These are phyloP conservation scores for Epizoanthus illoricatus DNA, from an alignment of 92 coral and sea anemone genomes.

Conservation along the genomic window DNA sequence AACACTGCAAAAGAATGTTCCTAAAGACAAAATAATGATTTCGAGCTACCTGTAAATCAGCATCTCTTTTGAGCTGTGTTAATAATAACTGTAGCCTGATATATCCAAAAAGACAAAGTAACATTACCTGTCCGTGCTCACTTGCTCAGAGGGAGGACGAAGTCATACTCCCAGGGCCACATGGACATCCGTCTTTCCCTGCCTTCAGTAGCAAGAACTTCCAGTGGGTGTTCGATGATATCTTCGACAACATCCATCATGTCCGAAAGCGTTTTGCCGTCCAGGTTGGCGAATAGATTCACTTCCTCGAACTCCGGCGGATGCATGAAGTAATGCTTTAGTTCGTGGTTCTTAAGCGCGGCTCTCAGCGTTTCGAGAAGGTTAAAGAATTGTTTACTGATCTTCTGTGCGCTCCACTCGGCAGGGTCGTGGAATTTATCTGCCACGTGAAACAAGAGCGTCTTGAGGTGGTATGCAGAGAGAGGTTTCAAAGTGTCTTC, in stretches of 20 bases:
- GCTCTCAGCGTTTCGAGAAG: constrained; percentile 67
- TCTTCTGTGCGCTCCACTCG: constrained; percentile 88
- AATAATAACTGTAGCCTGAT: no score
- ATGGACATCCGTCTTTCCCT: constrained; percentile 79
- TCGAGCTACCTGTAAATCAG: no score
- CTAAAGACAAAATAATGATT: no score
- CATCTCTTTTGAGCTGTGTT: no score
- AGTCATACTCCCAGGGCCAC: constrained; percentile 99
- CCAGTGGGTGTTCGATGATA: constrained; percentile 77
- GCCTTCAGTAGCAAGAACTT: constrained; percentile 74
- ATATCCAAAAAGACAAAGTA: no score
- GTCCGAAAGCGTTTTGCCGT: constrained; percentile 90
- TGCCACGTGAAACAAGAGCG: constrained; percentile 89
- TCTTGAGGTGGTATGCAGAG: constrained; percentile 92
- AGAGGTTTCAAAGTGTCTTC: constrained; percentile 85
- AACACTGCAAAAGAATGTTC: no score
- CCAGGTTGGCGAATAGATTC: constrained; percentile 84
- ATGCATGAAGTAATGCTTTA: constrained; percentile 95
- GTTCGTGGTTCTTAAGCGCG: constrained; percentile 73
- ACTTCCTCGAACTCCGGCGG: constrained; percentile 94
- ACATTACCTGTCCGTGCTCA: background rate
- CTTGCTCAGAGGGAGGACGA: constrained; percentile 72
- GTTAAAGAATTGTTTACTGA: constrained; percentile 76
- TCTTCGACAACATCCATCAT: constrained; percentile 88
- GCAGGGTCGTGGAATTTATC: constrained; percentile 77